These are phyloP conservation scores for Lycodopsis pacificus DNA, from an alignment of 2,797 vertebrate genomes.

Conservation along the genomic window DNA sequence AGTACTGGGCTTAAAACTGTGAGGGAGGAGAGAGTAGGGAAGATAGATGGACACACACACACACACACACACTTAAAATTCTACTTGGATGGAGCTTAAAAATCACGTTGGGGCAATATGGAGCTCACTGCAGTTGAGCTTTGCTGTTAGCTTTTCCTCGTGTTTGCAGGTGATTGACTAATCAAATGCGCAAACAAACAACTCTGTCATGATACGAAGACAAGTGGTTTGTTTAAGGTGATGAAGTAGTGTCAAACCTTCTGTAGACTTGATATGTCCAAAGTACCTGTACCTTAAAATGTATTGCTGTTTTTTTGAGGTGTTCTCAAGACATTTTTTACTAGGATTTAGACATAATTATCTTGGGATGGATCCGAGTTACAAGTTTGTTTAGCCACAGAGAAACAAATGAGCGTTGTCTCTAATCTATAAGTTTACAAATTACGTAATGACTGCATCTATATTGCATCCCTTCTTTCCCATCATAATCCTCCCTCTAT, in stretches of 20 bases:
- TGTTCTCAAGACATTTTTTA: not conserved
- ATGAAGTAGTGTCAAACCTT: not conserved
- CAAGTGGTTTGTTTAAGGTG: not conserved
- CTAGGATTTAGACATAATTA: not conserved
- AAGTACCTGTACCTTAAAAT: not conserved
- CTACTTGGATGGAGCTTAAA: conserved; percentile 37
- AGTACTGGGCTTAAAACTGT: conserved; percentile 66
- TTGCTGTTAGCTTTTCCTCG: not conserved
- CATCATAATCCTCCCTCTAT: not conserved
- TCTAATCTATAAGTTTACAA: not conserved
- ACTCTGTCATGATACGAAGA: not conserved
- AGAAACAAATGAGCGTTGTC: not conserved
- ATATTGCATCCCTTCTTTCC: not conserved
- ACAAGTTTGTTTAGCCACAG: not conserved
- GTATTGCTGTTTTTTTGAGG: no score
- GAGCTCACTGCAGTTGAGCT: conserved; percentile 18
- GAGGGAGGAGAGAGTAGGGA: conserved; percentile 51
- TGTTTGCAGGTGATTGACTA: conserved; percentile 3
- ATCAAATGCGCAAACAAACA: conserved; percentile 6
- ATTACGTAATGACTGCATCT: not conserved
- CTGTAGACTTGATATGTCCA: not conserved
- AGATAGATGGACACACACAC: conserved; percentile 39
- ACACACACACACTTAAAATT: conserved; percentile 33
- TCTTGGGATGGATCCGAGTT: not conserved
- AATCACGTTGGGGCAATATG: conserved; percentile 14